Evolutionary conservation across 1,140 invertebrate genomes (phyloP).

Genomic region (Lucilia cuprina): DNA sequence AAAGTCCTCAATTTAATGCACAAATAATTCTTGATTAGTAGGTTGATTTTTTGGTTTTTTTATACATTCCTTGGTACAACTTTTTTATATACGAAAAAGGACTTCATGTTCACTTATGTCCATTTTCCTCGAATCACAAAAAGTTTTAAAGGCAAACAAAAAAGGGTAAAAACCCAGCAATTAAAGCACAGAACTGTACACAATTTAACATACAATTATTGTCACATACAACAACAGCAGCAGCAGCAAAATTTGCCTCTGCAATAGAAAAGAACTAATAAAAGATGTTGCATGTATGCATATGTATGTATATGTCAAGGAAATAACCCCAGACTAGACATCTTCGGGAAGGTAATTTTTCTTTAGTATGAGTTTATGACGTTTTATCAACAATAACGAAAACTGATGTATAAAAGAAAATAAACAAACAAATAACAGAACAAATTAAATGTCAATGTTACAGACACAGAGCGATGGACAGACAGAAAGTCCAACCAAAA

Average conservation of each 20-base stretch:
- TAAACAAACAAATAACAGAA: background rate
- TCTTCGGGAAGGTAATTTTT: background rate
- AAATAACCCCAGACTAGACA: background rate
- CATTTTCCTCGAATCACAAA: background rate
- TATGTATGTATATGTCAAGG: background rate
- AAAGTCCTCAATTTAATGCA: background rate
- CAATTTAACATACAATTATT: conserved; percentile 1
- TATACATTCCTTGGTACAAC: background rate
- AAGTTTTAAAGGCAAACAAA: background rate
- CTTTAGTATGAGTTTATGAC: background rate
- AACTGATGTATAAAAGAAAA: background rate
- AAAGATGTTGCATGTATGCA: too few species aligned
- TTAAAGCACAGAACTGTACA: background rate
- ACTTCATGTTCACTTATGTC: background rate
- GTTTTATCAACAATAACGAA: background rate
- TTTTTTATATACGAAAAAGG: background rate
- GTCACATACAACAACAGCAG: background rate
- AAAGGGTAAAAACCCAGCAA: background rate
- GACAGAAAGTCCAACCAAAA: background rate
- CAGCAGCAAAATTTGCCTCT: background rate
- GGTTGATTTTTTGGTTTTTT: background rate
- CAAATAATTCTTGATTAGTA: background rate
- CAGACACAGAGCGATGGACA: background rate
- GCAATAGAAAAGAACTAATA: too few species aligned
- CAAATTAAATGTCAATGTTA: background rate